A percentile compares a stretch with the other conserved stretches of the same genome.
Conservation (phyloP, 2,888 invertebrate genomes). For the Melolontha melolontha region DNA sequence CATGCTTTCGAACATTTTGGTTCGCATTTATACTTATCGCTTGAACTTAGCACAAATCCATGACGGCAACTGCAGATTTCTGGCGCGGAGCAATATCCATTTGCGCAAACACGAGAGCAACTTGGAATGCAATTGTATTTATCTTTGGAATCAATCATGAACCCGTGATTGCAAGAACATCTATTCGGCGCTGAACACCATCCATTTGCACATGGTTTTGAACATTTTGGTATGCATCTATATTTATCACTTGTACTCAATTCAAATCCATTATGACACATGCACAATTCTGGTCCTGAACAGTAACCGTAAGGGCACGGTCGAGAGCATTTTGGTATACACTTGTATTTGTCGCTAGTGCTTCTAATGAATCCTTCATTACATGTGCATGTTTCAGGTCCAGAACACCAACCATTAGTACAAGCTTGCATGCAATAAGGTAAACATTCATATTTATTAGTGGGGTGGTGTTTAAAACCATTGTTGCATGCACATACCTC, state of each 20-base stretch:
- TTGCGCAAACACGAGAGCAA: slow-evolving; percentile 43
- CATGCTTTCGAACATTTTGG: slow-evolving; percentile 43
- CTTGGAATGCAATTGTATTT: slow-evolving; percentile 42
- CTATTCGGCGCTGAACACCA: slow-evolving; percentile 28
- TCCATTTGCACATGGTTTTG: slow-evolving; percentile 58
- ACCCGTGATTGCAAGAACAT: slow-evolving; percentile 32
- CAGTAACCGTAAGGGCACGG: slow-evolving; percentile 55
- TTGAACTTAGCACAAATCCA: slow-evolving; percentile 23
- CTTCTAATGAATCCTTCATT: slow-evolving; percentile 46
- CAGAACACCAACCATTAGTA: slow-evolving; percentile 58
- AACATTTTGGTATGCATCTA: slow-evolving; percentile 49
- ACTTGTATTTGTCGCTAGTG: slow-evolving; percentile 45
- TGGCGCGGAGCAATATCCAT: slow-evolving; percentile 41
- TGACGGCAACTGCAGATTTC: slow-evolving; percentile 48
- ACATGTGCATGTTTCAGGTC: slow-evolving; percentile 55
- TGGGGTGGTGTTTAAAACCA: slow-evolving; percentile 40
- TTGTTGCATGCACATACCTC: slow-evolving; percentile 50
- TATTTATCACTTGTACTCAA: slow-evolving; percentile 16
- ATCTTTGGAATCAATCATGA: slow-evolving; percentile 3
- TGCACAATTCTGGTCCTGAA: slow-evolving; percentile 50
- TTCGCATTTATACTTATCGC: slow-evolving; percentile 36
- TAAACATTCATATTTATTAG: slow-evolving; percentile 47
- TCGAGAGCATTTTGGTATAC: slow-evolving; percentile 50
- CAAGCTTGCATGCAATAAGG: slow-evolving; percentile 53
- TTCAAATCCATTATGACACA: slow-evolving; percentile 49